These are phyloP conservation scores for Aricia artaxerxes DNA, from an alignment of 2,888 invertebrate species.

Conservation along the genomic window DNA sequence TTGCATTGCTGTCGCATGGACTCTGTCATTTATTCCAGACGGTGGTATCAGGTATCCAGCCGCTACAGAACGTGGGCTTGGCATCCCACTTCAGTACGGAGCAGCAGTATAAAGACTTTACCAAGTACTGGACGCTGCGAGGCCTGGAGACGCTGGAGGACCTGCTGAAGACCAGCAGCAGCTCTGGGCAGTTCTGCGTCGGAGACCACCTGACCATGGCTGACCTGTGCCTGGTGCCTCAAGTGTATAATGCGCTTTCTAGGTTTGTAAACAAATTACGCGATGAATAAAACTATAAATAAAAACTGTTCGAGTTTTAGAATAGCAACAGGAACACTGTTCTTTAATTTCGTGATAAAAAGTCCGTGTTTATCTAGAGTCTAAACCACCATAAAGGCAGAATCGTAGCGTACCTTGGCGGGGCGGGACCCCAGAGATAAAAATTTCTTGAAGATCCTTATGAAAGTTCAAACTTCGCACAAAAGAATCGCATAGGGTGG, in stretches of 20 bases:
- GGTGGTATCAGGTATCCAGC: constrained; percentile 84
- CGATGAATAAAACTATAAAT: too few species aligned
- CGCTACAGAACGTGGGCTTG: constrained; percentile 82
- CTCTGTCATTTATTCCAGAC: constrained; percentile 51
- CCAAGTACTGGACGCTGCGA: constrained; percentile 71
- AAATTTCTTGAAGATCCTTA: too few species aligned
- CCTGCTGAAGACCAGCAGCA: constrained; percentile 61
- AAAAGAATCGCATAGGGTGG: too few species aligned
- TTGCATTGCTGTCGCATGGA: too few species aligned
- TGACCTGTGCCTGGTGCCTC: constrained; percentile 85
- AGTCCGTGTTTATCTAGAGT: too few species aligned
- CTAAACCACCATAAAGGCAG: too few species aligned
- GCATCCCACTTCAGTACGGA: constrained; percentile 61
- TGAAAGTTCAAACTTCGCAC: too few species aligned
- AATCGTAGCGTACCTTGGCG: too few species aligned
- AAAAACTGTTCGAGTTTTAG: too few species aligned
- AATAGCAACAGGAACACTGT: too few species aligned
- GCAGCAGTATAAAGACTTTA: constrained; percentile 72
- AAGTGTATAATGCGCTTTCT: constrained; percentile 79
- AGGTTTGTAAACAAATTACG: constrained; percentile 59
- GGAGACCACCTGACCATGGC: constrained; percentile 83
- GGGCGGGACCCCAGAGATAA: too few species aligned
- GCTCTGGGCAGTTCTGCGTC: constrained; percentile 79
- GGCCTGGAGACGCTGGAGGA: constrained; percentile 82
- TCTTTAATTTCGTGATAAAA: too few species aligned